Conservation (phyloP, 1,140 invertebrate species). For the Drosophila orosa region DNA sequence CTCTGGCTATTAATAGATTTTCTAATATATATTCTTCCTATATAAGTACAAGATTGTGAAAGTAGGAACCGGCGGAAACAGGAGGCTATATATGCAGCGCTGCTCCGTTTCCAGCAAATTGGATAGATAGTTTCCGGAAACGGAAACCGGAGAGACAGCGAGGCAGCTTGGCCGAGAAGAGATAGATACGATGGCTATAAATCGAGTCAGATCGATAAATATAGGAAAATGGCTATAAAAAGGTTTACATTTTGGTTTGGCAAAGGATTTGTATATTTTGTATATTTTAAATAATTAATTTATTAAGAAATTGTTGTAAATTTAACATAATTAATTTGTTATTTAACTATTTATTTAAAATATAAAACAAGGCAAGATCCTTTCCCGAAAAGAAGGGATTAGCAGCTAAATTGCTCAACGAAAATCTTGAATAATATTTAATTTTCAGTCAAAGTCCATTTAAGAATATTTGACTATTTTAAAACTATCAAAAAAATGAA, state of each 20-base stretch:
- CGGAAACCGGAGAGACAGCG: not conserved
- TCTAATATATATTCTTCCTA: not conserved
- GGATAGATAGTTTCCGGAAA: conserved; percentile 4
- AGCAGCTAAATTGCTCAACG: not conserved
- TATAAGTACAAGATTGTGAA: not conserved
- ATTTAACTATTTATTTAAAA: not conserved
- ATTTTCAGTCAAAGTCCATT: too few relatives aligned
- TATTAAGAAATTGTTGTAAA: too few relatives aligned
- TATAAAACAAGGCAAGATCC: not conserved
- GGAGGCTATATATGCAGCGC: not conserved
- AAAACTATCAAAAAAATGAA: not conserved
- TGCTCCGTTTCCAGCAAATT: not conserved
- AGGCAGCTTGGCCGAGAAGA: not conserved
- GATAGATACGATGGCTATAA: too few relatives aligned
- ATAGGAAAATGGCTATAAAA: not conserved
- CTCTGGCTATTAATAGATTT: not conserved
- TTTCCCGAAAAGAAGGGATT: not conserved
- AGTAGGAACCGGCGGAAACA: not conserved
- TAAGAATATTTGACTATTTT: not conserved
- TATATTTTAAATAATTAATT: too few relatives aligned
- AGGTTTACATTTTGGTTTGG: too few relatives aligned
- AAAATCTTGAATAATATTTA: not conserved
- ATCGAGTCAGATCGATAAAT: not conserved
- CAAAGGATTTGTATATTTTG: not conserved
- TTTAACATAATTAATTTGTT: not conserved